Conservation (phyloP, 2,888 invertebrate species). For the Lycia hirtaria region DNA sequence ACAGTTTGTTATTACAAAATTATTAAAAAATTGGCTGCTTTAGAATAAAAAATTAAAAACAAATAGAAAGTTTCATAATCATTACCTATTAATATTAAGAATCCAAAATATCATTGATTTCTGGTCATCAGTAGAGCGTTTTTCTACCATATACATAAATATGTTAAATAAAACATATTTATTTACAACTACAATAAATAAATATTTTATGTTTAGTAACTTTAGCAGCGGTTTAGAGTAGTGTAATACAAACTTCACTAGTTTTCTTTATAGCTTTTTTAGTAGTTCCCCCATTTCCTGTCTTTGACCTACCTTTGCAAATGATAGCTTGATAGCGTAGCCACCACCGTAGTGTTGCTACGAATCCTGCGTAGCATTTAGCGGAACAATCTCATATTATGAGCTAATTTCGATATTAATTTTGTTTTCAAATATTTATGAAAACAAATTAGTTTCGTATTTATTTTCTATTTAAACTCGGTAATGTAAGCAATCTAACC, state of each 20-base stretch:
- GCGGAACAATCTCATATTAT: background rate
- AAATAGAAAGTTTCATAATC: too few species aligned
- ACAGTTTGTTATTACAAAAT: too few species aligned
- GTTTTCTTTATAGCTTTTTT: background rate
- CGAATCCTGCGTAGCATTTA: conserved; percentile 8
- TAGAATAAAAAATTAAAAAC: too few species aligned
- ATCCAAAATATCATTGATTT: too few species aligned
- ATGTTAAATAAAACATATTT: background rate
- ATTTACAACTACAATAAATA: background rate
- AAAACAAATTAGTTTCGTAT: background rate
- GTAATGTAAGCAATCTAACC: conserved; percentile 1
- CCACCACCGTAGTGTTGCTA: conserved; percentile 9
- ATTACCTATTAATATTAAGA: too few species aligned
- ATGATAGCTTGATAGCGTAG: conserved; percentile 11
- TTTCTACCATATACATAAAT: too few species aligned
- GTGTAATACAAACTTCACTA: background rate
- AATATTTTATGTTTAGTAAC: background rate
- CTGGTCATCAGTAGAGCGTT: too few species aligned
- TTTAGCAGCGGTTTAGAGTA: background rate
- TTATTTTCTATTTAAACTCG: conserved; percentile 3
- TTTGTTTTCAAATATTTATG: background rate
- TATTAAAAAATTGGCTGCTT: too few species aligned
- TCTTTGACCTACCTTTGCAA: conserved; percentile 48
- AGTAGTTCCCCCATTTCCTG: conserved; percentile 44
- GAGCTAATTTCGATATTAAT: background rate